phyloP scores from a whole-genome alignment of 2,113 vertebrate species.

The Nibea albiflora region DNA sequence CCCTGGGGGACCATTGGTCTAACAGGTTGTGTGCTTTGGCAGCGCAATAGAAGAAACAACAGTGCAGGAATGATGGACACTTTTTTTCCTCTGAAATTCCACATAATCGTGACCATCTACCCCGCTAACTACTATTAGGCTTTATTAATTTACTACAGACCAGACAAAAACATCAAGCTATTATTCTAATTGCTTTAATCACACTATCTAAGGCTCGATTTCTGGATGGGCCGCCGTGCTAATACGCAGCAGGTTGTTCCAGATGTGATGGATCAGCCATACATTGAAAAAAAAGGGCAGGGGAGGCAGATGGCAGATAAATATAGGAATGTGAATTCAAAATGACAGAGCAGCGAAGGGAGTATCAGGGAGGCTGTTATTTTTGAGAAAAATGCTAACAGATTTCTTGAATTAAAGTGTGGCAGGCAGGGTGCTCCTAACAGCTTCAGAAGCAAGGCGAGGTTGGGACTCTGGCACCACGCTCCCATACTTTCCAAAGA shows the following conservation, averaged over 20 bases:
- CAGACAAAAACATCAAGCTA: conserved; percentile 43
- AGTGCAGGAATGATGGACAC: conserved; percentile 31
- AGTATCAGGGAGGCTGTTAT: conserved; percentile 66
- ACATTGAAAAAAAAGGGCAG: conserved; percentile 26
- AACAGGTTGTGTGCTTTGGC: conserved; percentile 71
- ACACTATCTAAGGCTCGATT: neutral
- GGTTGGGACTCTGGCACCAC: conserved; percentile 41
- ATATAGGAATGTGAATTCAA: conserved; percentile 77
- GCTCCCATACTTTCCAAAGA: conserved; percentile 47
- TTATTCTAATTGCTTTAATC: conserved; percentile 49
- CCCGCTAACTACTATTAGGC: conserved; percentile 9
- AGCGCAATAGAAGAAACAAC: conserved; percentile 47
- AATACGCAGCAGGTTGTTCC: conserved; percentile 53
- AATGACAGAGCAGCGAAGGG: conserved; percentile 73
- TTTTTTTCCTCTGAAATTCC: conserved; percentile 39
- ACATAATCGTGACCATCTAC: conserved; percentile 38
- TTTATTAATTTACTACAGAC: conserved; percentile 24
- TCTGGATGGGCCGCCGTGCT: neutral
- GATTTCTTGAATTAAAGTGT: conserved; percentile 75
- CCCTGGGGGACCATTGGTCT: conserved; percentile 38
- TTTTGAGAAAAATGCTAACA: conserved; percentile 75
- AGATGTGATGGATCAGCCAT: conserved; percentile 54
- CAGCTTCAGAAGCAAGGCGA: conserved; percentile 34
- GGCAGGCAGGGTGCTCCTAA: conserved; percentile 30
- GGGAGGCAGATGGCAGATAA: conserved; percentile 73